phyloP scores from a whole-genome alignment of 2,113 vertebrate genomes.

The Gopherus flavomarginatus region DNA sequence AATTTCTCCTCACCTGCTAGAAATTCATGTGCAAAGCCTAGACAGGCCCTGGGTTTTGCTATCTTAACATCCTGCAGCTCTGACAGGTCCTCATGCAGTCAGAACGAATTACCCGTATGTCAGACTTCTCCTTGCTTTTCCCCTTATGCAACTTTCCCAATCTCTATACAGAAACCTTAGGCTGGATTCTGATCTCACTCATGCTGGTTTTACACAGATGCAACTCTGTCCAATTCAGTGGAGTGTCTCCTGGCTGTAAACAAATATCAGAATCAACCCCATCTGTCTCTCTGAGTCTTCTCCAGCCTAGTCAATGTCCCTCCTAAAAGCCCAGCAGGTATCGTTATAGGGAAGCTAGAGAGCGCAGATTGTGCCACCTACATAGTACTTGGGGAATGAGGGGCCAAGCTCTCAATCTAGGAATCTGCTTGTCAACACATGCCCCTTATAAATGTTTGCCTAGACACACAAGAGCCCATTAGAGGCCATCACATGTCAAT shows the following conservation, averaged over 20 bases:
- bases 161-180: neutral
- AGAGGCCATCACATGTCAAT: slow-evolving; percentile 1
- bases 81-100: neutral
- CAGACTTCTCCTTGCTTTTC: neutral
- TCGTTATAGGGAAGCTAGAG: neutral
- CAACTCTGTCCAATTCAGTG: neutral
- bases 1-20: slow-evolving; percentile 5
- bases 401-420: neutral
- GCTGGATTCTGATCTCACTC: too few species aligned
- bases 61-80: neutral
- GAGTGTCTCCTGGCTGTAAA: neutral
- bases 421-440: neutral
- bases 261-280: neutral
- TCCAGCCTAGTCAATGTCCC: neutral
- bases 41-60: neutral
- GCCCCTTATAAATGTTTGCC: neutral
- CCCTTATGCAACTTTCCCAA: neutral
- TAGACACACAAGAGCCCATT: neutral
- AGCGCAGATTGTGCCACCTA: neutral
- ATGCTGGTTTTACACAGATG: neutral
- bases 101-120: neutral
- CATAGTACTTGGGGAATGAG: neutral
- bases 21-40: neutral
- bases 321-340: neutral
- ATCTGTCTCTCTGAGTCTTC: too few species aligned